Evolutionary conservation across 2,113 vertebrate species (phyloP).

Genomic region (Brachypodius melanocephalos): DNA sequence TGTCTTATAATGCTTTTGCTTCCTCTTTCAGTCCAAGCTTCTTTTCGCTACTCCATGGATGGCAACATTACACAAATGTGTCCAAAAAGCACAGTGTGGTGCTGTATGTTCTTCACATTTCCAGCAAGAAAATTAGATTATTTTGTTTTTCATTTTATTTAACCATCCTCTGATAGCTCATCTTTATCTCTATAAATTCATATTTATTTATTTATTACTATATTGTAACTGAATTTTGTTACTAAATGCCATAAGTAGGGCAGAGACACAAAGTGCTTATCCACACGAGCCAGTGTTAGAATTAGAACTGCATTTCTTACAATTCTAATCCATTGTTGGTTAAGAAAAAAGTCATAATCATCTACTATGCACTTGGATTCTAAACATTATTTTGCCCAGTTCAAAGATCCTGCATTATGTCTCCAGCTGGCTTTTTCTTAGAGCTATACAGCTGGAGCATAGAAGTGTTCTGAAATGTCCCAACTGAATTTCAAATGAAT

Average conservation of each 20-base stretch:
- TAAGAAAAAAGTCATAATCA: background rate
- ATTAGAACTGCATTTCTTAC: background rate
- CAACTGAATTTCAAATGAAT: conserved; percentile 61
- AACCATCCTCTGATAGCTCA: background rate
- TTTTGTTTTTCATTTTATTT: background rate
- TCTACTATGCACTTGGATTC: background rate
- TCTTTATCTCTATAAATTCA: background rate
- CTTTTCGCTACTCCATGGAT: background rate
- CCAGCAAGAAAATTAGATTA: background rate
- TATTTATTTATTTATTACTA: background rate
- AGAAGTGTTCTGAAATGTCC: conserved; percentile 48
- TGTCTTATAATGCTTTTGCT: background rate
- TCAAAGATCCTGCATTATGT: conserved; percentile 1
- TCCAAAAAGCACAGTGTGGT: background rate
- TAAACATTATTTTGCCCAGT: background rate
- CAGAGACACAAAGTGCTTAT: background rate
- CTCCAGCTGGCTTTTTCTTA: conserved; percentile 43
- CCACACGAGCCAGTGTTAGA: background rate
- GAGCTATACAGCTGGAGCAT: conserved; percentile 34
- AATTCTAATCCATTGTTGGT: background rate
- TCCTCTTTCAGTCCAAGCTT: background rate
- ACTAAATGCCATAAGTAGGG: background rate
- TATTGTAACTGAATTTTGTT: background rate
- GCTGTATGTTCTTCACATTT: background rate
- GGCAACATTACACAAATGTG: background rate